Conservation (phyloP, 2,113 vertebrate species). For the Galemys pyrenaicus region DNA sequence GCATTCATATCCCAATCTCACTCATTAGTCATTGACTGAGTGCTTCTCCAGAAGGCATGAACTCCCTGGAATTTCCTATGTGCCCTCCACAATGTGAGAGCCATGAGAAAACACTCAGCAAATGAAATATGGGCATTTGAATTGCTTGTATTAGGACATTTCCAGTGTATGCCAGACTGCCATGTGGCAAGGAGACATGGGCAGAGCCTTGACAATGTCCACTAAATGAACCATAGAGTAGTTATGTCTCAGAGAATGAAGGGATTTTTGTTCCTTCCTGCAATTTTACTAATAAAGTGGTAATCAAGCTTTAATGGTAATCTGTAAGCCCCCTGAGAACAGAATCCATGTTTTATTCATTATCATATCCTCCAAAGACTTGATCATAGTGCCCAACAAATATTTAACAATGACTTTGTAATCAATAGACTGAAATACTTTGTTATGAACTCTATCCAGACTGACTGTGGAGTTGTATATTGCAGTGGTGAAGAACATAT, state of each 20-base stretch:
- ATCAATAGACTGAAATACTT: background rate
- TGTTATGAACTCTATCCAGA: background rate
- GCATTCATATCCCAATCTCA: background rate
- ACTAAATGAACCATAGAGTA: background rate
- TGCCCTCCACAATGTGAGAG: background rate
- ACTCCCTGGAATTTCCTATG: background rate
- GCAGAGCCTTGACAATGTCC: background rate
- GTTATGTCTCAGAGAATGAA: background rate
- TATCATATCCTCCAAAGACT: background rate
- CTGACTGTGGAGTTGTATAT: background rate
- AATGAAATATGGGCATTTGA: background rate
- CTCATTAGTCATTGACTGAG: background rate
- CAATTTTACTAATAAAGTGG: background rate
- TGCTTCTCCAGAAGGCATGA: background rate
- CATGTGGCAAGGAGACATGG: background rate
- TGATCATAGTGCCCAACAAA: background rate
- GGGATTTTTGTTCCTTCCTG: background rate
- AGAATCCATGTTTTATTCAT: background rate
- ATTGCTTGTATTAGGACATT: background rate
- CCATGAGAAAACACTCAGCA: background rate
- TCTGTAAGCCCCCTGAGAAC: background rate
- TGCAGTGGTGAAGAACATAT: background rate
- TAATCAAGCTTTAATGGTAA: background rate
- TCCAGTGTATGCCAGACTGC: accelerated
- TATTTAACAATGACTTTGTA: background rate